Percentiles rank a stretch among this genome's conserved stretches.
These are phyloP conservation scores for Pyrrhia umbra DNA, from an alignment of 2,888 invertebrate genomes.

Conservation along the genomic window DNA sequence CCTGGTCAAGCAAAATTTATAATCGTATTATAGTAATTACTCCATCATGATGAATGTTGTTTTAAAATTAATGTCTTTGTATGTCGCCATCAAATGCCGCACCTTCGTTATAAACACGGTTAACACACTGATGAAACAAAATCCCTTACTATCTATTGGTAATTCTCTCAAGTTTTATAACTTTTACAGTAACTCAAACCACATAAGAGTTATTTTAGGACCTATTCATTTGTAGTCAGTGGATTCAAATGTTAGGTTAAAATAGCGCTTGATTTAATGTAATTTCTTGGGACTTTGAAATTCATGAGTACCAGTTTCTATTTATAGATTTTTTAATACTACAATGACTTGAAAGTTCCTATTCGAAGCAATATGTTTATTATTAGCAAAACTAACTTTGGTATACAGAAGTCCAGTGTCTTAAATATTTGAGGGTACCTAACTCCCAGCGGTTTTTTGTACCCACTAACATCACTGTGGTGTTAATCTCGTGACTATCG, in stretches of 20 bases:
- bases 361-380: background rate
- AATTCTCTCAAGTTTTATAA: constrained; percentile 46
- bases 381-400: too few relatives aligned
- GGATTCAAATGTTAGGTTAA: constrained; percentile 1
- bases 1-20: constrained; percentile 15
- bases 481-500: too few relatives aligned
- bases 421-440: too few relatives aligned
- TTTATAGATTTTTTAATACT: background rate
- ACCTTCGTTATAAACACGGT: constrained; percentile 66
- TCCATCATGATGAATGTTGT: constrained; percentile 19
- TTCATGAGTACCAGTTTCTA: background rate
- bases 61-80: constrained; percentile 33
- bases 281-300: background rate
- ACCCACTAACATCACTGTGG: too few relatives aligned
- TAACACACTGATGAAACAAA: constrained; percentile 53
- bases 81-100: constrained; percentile 16
- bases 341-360: background rate
- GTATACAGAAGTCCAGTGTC: too few relatives aligned
- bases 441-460: too few relatives aligned
- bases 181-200: constrained; percentile 5
- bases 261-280: background rate
- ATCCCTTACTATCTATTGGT: constrained; percentile 40
- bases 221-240: background rate
- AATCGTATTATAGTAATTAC: constrained; percentile 25
- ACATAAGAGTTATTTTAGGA: constrained; percentile 30